Evolutionary conservation across 2,888 invertebrate species (phyloP).

Genomic region (Auanema sp.): DNA sequence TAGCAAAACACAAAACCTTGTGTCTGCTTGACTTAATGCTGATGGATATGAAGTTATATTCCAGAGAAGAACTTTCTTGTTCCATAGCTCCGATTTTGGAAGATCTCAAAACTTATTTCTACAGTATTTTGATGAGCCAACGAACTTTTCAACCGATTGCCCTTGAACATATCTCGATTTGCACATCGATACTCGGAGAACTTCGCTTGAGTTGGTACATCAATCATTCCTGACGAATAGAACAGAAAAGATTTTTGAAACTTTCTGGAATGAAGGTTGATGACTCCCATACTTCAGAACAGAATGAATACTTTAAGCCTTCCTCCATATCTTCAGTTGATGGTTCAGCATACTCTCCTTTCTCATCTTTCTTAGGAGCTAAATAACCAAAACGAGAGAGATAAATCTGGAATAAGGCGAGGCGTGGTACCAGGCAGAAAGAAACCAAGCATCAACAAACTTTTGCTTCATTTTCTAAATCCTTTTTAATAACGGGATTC

Average conservation of each 20-base stretch:
- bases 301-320: constrained; percentile 21
- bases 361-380: constrained; percentile 14
- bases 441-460: constrained; percentile 11
- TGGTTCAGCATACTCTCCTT: constrained; percentile 20
- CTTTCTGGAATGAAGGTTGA: constrained; percentile 20
- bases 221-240: constrained; percentile 35
- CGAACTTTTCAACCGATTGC: constrained; percentile 11
- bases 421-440: neutral
- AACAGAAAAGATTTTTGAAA: constrained; percentile 39
- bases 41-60: constrained; percentile 31
- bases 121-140: neutral
- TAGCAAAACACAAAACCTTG: constrained; percentile 14
- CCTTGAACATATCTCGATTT: constrained; percentile 29
- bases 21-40: constrained; percentile 24
- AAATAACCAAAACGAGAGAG: constrained; percentile 37
- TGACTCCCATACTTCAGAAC: neutral
- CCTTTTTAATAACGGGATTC: constrained; percentile 22
- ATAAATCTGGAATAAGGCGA: constrained; percentile 21
- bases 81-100: constrained; percentile 40
- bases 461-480: constrained; percentile 28
- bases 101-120: constrained; percentile 20
- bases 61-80: constrained; percentile 40
- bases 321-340: constrained; percentile 24
- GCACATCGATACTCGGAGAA: constrained; percentile 41
- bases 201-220: constrained; percentile 37